phyloP scores from a whole-genome alignment of 2,113 vertebrate genomes.

The Prionailurus viverrinus region DNA sequence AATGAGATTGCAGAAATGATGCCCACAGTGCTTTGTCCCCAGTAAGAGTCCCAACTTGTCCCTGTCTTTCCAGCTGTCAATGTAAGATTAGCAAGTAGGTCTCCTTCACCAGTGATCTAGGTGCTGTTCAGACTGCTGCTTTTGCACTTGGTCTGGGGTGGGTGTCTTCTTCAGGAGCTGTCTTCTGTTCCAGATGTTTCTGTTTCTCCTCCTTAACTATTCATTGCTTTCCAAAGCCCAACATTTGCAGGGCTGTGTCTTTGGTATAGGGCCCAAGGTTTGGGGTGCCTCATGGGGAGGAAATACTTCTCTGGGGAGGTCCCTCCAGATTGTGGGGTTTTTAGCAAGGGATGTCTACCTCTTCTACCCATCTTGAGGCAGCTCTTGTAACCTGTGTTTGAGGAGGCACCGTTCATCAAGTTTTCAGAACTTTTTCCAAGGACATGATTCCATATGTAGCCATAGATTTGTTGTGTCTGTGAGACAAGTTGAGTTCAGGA shows the following conservation, averaged over 20 bases:
- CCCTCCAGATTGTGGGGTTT: neutral
- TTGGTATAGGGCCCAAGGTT: neutral
- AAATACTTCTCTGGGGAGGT: neutral
- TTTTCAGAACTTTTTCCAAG: neutral
- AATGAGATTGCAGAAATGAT: neutral
- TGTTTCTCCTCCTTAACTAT: neutral
- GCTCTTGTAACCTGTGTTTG: neutral
- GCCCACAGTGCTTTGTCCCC: neutral
- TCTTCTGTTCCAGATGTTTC: neutral
- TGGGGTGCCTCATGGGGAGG: neutral
- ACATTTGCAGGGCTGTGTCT: neutral
- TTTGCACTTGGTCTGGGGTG: neutral
- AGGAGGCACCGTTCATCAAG: neutral
- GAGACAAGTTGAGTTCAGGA: neutral
- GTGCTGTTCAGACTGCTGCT: neutral
- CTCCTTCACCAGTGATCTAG: neutral
- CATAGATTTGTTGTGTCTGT: neutral
- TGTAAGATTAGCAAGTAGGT: neutral
- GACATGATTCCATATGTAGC: neutral
- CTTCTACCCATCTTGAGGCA: no score
- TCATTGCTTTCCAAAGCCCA: neutral
- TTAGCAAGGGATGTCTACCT: neutral
- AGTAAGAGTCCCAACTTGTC: neutral
- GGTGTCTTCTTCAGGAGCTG: neutral
- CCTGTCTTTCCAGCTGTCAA: neutral